These are phyloP conservation scores for Cotesia typhae DNA, from an alignment of 1,140 invertebrate genomes.

Conservation along the genomic window DNA sequence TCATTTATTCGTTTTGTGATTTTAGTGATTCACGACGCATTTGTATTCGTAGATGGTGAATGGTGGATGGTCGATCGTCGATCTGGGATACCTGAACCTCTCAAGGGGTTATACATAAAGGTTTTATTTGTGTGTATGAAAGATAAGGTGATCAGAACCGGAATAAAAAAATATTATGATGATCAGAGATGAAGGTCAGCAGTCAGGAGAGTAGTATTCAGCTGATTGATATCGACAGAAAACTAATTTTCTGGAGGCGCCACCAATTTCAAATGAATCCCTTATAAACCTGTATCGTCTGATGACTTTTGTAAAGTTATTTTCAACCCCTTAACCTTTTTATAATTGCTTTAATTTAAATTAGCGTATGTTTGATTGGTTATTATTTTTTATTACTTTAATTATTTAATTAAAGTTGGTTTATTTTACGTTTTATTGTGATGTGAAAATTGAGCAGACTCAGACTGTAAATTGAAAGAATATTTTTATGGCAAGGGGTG, in stretches of 20 bases:
- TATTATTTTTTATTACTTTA: too few relatives aligned
- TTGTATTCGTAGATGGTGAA: too few relatives aligned
- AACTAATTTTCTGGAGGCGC: constrained; percentile 33
- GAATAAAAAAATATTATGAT: constrained; percentile 6
- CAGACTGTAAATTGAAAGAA: too few relatives aligned
- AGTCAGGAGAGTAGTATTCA: background rate
- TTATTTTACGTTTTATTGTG: too few relatives aligned
- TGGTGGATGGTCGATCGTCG: background rate
- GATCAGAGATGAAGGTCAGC: constrained; percentile 3
- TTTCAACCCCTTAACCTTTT: constrained; percentile 30
- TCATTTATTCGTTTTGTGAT: background rate
- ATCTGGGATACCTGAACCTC: too few relatives aligned
- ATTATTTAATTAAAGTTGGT: background rate
- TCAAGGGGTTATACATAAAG: too few relatives aligned
- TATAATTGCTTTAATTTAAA: constrained; percentile 35
- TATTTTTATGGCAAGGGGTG: too few relatives aligned
- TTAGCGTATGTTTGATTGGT: constrained; percentile 13
- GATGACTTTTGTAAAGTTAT: constrained; percentile 3
- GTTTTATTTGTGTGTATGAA: background rate
- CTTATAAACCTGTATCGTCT: background rate
- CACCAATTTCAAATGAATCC: constrained; percentile 24
- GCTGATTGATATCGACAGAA: constrained; percentile 33
- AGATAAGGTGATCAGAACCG: background rate
- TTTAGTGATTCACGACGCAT: constrained; percentile 13
- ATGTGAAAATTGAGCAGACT: too few relatives aligned